A percentile compares a stretch with the other conserved stretches of the same genome.
Evolutionary conservation across 1,140 invertebrate genomes (phyloP).

Genomic region (Medauroidea extradentata): DNA sequence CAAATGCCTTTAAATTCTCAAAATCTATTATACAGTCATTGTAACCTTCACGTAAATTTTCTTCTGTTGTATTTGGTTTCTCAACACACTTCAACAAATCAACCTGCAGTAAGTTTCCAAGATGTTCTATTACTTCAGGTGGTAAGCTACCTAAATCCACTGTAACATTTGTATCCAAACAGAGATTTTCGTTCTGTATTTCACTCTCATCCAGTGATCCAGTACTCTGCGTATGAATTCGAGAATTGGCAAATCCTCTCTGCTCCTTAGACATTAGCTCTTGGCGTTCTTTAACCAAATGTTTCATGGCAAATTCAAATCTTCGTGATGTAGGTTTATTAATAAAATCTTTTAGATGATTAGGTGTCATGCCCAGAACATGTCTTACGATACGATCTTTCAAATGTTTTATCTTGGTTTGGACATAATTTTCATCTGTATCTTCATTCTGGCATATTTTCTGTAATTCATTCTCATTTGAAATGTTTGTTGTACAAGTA

Average conservation of each 20-base stretch:
- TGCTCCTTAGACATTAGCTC: constrained; percentile 33
- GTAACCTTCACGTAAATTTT: too few relatives aligned
- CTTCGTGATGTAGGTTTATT: constrained; percentile 45
- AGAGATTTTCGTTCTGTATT: constrained; percentile 27
- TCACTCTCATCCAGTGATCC: not conserved
- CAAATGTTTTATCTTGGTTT: constrained; percentile 25
- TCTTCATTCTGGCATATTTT: too few relatives aligned
- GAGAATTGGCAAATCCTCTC: not conserved
- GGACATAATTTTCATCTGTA: not conserved
- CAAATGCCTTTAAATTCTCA: too few relatives aligned
- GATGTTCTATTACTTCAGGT: constrained; percentile 43
- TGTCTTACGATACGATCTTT: constrained; percentile 42
- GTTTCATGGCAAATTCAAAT: constrained; percentile 45
- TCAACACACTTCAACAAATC: constrained; percentile 25
- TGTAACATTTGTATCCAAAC: constrained; percentile 40
- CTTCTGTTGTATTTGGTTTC: too few relatives aligned
- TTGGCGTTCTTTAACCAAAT: constrained; percentile 42
- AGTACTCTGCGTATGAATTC: not conserved
- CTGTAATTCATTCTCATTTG: too few relatives aligned
- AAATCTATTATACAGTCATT: too few relatives aligned
- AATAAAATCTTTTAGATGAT: constrained; percentile 45
- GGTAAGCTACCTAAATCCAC: constrained; percentile 42
- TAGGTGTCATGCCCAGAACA: constrained; percentile 46
- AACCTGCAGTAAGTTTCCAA: constrained; percentile 43
- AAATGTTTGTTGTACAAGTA: too few relatives aligned